Evolutionary conservation across 2,797 vertebrate genomes (phyloP).

Genomic region (Chloroceryle inda): DNA sequence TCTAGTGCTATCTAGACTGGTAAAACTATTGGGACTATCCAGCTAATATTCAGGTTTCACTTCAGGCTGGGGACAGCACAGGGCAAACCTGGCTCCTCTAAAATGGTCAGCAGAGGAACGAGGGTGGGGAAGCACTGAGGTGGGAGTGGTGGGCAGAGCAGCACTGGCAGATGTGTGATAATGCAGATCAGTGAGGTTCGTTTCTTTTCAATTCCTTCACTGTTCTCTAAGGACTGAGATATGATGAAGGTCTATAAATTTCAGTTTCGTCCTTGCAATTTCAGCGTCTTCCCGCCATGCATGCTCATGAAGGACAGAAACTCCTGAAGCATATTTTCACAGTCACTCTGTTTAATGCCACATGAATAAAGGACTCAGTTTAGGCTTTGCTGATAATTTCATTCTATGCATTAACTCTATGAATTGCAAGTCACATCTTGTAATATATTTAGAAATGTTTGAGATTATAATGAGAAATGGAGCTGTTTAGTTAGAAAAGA

Average conservation of each 20-base stretch:
- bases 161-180: not conserved
- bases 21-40: not conserved
- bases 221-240: not conserved
- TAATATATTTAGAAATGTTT: not conserved
- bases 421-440: not conserved
- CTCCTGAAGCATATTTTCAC: not conserved
- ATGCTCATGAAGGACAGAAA: not conserved
- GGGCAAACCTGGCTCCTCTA: not conserved
- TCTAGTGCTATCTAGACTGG: not conserved
- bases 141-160: accelerated
- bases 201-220: not conserved
- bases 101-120: accelerated
- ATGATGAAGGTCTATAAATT: not conserved
- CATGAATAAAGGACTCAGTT: not conserved
- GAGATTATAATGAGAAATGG: not conserved
- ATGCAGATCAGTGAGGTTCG: not conserved
- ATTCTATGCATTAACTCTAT: not conserved
- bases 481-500: not conserved
- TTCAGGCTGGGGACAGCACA: not conserved
- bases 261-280: not conserved
- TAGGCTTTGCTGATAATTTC: not conserved
- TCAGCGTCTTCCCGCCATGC: not conserved
- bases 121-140: not conserved
- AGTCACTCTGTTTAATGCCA: not conserved
- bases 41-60: not conserved